phyloP scores from a whole-genome alignment of 2,113 vertebrate species.

The Coracopsis vasa region DNA sequence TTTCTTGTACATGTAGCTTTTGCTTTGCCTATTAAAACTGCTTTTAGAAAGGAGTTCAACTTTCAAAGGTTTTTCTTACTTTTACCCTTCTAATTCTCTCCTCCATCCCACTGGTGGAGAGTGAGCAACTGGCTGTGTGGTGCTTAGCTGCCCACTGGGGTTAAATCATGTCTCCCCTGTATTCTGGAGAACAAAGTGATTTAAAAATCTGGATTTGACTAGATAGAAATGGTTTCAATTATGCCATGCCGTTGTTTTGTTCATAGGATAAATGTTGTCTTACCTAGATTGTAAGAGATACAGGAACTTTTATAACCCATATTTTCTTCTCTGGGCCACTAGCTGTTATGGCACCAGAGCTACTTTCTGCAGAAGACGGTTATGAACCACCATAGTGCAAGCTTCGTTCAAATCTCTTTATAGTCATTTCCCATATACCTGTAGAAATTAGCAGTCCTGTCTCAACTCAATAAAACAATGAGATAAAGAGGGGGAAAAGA shows the following conservation, averaged over 20 bases:
- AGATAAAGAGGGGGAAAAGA: neutral
- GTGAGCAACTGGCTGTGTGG: neutral
- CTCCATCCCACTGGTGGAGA: too few relatives aligned
- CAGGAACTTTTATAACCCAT: neutral
- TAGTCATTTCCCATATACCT: neutral
- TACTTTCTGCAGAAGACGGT: neutral
- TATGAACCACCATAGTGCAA: neutral
- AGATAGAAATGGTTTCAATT: neutral
- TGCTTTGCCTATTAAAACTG: neutral
- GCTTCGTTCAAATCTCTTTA: neutral
- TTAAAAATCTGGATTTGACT: neutral
- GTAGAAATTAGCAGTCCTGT: neutral
- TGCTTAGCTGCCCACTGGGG: neutral
- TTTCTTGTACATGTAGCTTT: neutral
- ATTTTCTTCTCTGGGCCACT: neutral
- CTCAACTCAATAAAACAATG: neutral
- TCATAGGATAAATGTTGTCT: accelerated
- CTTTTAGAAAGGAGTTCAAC: neutral
- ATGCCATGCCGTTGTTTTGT: neutral
- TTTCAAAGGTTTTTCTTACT: neutral
- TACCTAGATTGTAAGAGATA: neutral
- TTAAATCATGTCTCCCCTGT: neutral
- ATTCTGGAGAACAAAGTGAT: neutral
- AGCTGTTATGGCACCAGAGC: neutral
- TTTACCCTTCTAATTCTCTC: neutral